Evolutionary conservation across 2,888 invertebrate species (phyloP).

Genomic region (Ormyrus pomaceus): DNA sequence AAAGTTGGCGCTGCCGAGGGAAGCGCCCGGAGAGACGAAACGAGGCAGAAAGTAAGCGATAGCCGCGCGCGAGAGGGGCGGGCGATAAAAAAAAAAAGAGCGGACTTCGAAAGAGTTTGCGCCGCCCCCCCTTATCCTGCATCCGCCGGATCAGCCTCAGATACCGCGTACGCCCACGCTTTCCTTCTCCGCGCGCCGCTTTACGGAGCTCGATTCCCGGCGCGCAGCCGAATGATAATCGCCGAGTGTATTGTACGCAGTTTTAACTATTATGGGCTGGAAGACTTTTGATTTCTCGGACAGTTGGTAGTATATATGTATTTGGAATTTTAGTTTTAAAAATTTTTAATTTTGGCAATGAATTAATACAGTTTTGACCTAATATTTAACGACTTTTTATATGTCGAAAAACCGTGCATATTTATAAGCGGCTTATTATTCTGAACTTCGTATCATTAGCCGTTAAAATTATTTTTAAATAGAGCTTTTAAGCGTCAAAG

Average conservation of each 20-base stretch:
- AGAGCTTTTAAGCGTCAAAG: too few relatives aligned
- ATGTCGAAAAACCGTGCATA: too few relatives aligned
- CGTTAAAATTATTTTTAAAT: too few relatives aligned
- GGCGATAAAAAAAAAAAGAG: conserved; percentile 51
- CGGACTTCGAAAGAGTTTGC: conserved; percentile 73
- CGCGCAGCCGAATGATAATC: conserved; percentile 5
- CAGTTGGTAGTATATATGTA: too few relatives aligned
- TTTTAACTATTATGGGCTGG: too few relatives aligned
- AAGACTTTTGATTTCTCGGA: too few relatives aligned
- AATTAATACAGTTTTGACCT: too few relatives aligned
- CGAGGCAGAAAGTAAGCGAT: conserved; percentile 16
- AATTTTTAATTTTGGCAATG: too few relatives aligned
- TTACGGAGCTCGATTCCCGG: conserved; percentile 35
- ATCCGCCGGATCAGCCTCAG: conserved; percentile 75
- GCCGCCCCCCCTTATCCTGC: conserved; percentile 65
- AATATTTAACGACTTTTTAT: too few relatives aligned
- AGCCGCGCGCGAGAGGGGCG: conserved; percentile 54
- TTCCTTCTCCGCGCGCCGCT: conserved; percentile 66
- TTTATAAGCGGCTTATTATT: too few relatives aligned
- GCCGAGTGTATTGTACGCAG: background rate
- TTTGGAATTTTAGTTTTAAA: too few relatives aligned
- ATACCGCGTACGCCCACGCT: conserved; percentile 69
- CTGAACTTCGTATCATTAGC: too few relatives aligned
- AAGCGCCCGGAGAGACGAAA: conserved; percentile 55
- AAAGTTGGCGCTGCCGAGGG: conserved; percentile 44